Conservation (phyloP, 2,113 vertebrate species). For the Phodopus roborovskii region DNA sequence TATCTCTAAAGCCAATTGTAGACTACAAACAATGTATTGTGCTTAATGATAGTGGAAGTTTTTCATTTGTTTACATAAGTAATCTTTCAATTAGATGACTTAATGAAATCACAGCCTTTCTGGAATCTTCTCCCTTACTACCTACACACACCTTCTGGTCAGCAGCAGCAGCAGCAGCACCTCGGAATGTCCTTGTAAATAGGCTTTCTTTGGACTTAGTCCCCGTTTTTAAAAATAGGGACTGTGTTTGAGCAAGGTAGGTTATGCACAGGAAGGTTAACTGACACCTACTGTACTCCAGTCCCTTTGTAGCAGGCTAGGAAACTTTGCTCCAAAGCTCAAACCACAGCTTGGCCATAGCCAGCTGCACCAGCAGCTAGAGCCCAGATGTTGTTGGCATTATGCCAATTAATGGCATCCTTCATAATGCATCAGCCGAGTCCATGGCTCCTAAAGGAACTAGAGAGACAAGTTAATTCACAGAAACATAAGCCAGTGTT, state of each 20-base stretch:
- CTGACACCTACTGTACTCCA: not conserved
- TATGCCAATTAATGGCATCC: not conserved
- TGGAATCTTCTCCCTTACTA: not conserved
- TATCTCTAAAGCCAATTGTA: not conserved
- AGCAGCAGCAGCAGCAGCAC: not conserved
- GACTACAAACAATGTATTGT: not conserved
- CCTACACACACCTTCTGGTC: not conserved
- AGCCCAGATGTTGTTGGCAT: not conserved
- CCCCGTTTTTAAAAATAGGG: not conserved
- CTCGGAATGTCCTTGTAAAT: not conserved
- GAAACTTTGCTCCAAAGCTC: not conserved
- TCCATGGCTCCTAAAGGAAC: not conserved
- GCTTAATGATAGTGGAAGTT: not conserved
- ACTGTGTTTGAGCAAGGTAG: not conserved
- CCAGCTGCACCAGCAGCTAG: not conserved
- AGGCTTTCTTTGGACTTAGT: not conserved
- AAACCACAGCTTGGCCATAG: not conserved
- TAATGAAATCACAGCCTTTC: not conserved
- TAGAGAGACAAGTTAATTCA: not conserved
- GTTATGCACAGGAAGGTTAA: not conserved
- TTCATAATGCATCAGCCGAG: not conserved
- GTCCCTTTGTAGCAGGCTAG: not conserved
- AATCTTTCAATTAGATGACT: conserved; percentile 13
- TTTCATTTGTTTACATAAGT: not conserved
- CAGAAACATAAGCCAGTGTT: accelerated